Evolutionary conservation across 2,888 invertebrate species (phyloP).

Genomic region (Orchesellides sinensis): DNA sequence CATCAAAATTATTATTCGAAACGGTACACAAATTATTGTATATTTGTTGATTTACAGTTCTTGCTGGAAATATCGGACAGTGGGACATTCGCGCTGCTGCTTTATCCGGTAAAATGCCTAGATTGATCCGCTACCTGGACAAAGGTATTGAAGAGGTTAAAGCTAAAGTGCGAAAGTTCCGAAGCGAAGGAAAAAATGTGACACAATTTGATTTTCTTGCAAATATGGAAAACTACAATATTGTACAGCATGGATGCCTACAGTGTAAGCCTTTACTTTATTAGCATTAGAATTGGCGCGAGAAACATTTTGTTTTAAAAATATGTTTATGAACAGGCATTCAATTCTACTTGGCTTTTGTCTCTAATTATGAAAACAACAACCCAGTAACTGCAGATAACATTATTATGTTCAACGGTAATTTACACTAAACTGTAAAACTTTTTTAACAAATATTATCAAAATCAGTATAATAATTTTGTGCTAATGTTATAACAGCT

Average conservation of each 20-base stretch:
- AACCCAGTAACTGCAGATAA: slow-evolving; percentile 35
- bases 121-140: slow-evolving; percentile 29
- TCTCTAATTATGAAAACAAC: slow-evolving; percentile 39
- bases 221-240: slow-evolving; percentile 46
- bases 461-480: not conserved
- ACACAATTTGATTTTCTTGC: slow-evolving; percentile 36
- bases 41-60: slow-evolving; percentile 15
- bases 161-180: not conserved
- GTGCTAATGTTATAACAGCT: slow-evolving; percentile 12
- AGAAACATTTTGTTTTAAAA: not conserved
- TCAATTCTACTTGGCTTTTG: slow-evolving; percentile 27
- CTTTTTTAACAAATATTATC: not conserved
- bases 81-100: slow-evolving; percentile 38
- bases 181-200: slow-evolving; percentile 39
- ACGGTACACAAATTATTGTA: too few species aligned
- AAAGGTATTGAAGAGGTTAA: slow-evolving; percentile 26
- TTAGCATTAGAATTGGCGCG: too few species aligned
- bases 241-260: slow-evolving; percentile 43
- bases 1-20: too few species aligned
- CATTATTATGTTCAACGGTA: slow-evolving; percentile 42
- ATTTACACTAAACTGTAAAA: not conserved
- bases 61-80: slow-evolving; percentile 42
- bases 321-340: too few species aligned
- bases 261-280: slow-evolving; percentile 23
- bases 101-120: slow-evolving; percentile 33